These are phyloP conservation scores for Penaeus japonicus DNA, from an alignment of 1,140 invertebrate species.

Conservation along the genomic window DNA sequence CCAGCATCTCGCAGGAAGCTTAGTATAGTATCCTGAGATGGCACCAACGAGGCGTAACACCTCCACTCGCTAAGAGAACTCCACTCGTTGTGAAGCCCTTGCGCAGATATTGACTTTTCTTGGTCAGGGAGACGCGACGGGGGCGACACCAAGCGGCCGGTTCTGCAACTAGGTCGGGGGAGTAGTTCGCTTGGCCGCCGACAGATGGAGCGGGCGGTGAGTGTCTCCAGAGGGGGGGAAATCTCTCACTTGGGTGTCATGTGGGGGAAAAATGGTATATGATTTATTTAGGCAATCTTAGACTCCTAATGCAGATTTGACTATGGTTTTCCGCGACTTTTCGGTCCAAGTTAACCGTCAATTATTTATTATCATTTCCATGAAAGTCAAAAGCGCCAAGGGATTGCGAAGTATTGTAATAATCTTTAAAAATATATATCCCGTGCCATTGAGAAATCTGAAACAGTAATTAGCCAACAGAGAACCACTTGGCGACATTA, in stretches of 20 bases:
- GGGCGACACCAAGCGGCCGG: not conserved
- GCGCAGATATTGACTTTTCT: conserved; percentile 51
- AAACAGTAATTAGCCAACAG: no score
- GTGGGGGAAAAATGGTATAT: not conserved
- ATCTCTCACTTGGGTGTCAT: not conserved
- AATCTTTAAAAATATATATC: no score
- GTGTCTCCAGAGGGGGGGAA: not conserved
- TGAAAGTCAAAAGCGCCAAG: no score
- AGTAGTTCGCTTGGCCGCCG: not conserved
- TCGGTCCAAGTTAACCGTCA: no score
- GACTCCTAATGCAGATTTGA: not conserved
- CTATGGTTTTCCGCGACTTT: not conserved
- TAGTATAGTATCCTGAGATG: conserved; percentile 21
- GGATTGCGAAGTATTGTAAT: no score
- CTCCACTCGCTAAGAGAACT: conserved; percentile 37
- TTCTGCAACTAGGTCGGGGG: not conserved
- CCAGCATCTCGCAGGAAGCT: conserved; percentile 8
- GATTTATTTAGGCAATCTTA: not conserved
- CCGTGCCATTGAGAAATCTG: no score
- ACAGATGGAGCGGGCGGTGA: conserved; percentile 18
- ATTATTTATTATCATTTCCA: no score
- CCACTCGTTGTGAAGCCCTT: conserved; percentile 47
- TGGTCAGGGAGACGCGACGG: conserved; percentile 30
- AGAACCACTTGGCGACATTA: no score
- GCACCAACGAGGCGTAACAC: conserved; percentile 25